A percentile compares a stretch with the other conserved stretches of the same genome.
These are phyloP conservation scores for Hemibagrus wyckioides DNA, from an alignment of 2,113 vertebrate species.

Conservation along the genomic window DNA sequence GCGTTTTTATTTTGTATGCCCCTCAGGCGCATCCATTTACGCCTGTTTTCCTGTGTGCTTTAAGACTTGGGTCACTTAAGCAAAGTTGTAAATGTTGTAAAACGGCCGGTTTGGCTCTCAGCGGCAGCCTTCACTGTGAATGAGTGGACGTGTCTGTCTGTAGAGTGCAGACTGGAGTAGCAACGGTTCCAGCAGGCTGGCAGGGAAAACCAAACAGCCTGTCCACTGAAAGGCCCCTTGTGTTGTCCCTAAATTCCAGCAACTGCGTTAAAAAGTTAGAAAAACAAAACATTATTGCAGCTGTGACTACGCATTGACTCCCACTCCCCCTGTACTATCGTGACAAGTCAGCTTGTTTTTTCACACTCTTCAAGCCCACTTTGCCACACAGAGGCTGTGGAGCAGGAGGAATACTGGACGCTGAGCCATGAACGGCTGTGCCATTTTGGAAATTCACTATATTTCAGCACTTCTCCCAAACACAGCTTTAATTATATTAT, in stretches of 20 bases:
- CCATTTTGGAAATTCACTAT: neutral
- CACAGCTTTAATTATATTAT: too few relatives aligned
- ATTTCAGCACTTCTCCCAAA: neutral
- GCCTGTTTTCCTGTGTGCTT: neutral
- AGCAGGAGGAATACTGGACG: neutral
- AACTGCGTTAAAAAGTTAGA: conserved; percentile 66
- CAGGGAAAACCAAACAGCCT: conserved; percentile 50
- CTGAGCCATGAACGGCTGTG: too few relatives aligned
- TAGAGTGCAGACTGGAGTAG: conserved; percentile 41
- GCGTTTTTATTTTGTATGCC: neutral
- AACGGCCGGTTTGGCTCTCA: neutral
- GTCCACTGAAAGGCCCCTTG: conserved; percentile 72
- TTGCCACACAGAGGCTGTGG: neutral
- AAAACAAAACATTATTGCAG: conserved; percentile 77
- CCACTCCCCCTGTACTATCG: conserved; percentile 22
- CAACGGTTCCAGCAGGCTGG: conserved; percentile 58
- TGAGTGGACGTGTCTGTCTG: conserved; percentile 39
- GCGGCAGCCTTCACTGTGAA: conserved; percentile 43
- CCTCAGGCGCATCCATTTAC: neutral
- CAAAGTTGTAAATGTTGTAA: conserved; percentile 8
- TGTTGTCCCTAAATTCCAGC: conserved; percentile 70
- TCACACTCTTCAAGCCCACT: neutral
- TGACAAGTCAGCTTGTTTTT: conserved; percentile 46
- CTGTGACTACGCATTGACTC: conserved; percentile 62
- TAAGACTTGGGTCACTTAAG: neutral